Evolutionary conservation across 1,140 invertebrate genomes (phyloP).

Genomic region (Calosoma granatense): DNA sequence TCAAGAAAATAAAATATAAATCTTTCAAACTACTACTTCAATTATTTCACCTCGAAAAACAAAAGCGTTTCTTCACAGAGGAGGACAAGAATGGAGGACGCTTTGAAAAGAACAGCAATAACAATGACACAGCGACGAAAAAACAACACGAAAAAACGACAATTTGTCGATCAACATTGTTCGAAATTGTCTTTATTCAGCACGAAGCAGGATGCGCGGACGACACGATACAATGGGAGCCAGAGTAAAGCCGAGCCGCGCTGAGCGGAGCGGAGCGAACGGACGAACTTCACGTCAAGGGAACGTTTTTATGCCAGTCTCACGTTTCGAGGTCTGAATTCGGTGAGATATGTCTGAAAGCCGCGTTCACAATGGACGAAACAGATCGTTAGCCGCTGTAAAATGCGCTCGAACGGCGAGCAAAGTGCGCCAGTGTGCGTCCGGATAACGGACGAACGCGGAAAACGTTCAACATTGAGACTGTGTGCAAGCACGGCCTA

Average conservation of each 20-base stretch:
- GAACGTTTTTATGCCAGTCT: background rate
- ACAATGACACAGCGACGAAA: background rate
- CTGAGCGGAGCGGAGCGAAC: background rate
- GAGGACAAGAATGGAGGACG: background rate
- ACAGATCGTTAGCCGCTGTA: background rate
- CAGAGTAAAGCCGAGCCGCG: background rate
- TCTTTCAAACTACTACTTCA: background rate
- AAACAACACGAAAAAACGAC: background rate
- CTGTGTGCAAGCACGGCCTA: background rate
- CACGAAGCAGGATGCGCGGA: background rate
- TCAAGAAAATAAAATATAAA: background rate
- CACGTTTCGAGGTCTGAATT: background rate
- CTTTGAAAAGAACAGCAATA: slow-evolving; percentile 4
- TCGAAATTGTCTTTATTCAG: slow-evolving; percentile 6
- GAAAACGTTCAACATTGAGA: no score
- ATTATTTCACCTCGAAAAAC: background rate
- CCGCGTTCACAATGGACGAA: background rate
- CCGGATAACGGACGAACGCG: background rate
- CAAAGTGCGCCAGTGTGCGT: background rate
- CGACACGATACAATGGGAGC: background rate
- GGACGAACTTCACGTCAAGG: background rate
- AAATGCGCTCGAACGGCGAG: background rate
- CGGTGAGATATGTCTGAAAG: background rate
- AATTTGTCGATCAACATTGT: slow-evolving; percentile 8
- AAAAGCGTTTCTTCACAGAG: background rate